Base-by-base conservation (phyloP, 2,797 vertebrate species). In the Monodelphis domestica region DNA sequence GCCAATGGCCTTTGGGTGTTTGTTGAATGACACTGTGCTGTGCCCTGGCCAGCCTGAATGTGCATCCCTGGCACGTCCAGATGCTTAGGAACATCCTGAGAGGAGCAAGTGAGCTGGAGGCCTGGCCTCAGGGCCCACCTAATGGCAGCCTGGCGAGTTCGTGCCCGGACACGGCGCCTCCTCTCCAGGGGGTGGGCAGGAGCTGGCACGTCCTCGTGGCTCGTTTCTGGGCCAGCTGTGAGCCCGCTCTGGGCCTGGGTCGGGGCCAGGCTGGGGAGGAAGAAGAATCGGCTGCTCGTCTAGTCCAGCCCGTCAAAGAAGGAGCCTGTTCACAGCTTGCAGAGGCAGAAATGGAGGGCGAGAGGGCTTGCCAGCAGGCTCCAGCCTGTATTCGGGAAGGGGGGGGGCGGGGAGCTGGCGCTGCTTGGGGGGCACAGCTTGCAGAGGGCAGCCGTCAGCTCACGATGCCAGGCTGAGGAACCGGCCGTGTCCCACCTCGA, bases 141-240 rank as follows among this genome's bases (percentile, higher is more conserved):
- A 59, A 59, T 94, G 84, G 94, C 91, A 97, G 96, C 94, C 92
- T 87, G 93, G 95, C 92, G 92, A 90, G 92, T 45, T 56, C 33
- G 90, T 93, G 93, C 89, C 91, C 92, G 90, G 55, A 51, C 59
- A 96, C 92, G 96, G 94, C 95, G 95, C 96, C 95, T 97, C 96
- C 59, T 93, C 97, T 91, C 96, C 95, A 96, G 97, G 95, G 97
- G 95, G 97, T 95, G 97, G 95, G 98, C 98, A 97, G 53, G 54
- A 97, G 5, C 88, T 98, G 98, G 96, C 96, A 97, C 91, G 84
- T 95, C 94, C 97, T 1, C 92, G 97, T 98, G 96, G 90, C 97
- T 96, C 28, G 51, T 95, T 97, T 97, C 95, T 96, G 93, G 88
- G 88, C 90, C 97, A 97, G 93, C 63, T 94, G 21, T 95, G 52